Evolutionary conservation across 2,797 vertebrate species (phyloP).

Genomic region (Corythornis leucogaster): DNA sequence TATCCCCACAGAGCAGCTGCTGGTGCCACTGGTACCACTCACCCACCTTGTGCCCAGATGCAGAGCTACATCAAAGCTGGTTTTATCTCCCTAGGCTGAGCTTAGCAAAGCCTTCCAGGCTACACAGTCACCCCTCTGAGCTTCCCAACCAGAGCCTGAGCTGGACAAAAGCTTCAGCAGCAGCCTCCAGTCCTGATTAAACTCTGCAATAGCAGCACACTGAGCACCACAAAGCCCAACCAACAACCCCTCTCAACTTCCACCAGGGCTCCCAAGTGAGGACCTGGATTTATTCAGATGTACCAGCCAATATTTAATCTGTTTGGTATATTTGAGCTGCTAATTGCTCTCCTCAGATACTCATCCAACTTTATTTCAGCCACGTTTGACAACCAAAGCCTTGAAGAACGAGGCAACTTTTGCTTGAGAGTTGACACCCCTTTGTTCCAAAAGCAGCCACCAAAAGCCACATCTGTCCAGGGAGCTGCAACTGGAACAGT

Average conservation of each 20-base stretch:
- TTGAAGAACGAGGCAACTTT: not conserved
- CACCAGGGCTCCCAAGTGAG: not conserved
- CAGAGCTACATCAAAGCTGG: accelerated
- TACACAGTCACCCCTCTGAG: not conserved
- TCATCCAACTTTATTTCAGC: not conserved
- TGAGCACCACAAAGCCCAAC: not conserved
- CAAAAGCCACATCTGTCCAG: not conserved
- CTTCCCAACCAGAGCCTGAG: not conserved
- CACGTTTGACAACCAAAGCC: not conserved
- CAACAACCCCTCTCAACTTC: not conserved
- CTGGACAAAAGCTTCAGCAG: not conserved
- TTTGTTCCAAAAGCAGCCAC: not conserved
- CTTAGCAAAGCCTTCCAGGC: not conserved
- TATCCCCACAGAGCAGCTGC: not conserved
- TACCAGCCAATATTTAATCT: constrained; percentile 8
- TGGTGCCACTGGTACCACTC: accelerated
- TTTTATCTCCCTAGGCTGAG: not conserved
- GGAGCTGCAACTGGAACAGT: not conserved
- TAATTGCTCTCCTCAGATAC: constrained; percentile 32
- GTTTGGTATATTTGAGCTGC: not conserved
- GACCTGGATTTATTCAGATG: not conserved
- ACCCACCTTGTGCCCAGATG: not conserved
- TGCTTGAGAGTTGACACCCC: not conserved
- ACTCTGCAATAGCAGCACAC: not conserved
- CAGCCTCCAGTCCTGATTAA: not conserved